Percentiles rank a stretch among this genome's conserved stretches.
phyloP scores from a whole-genome alignment of 1,140 invertebrate genomes.

The Nebria ingens region DNA sequence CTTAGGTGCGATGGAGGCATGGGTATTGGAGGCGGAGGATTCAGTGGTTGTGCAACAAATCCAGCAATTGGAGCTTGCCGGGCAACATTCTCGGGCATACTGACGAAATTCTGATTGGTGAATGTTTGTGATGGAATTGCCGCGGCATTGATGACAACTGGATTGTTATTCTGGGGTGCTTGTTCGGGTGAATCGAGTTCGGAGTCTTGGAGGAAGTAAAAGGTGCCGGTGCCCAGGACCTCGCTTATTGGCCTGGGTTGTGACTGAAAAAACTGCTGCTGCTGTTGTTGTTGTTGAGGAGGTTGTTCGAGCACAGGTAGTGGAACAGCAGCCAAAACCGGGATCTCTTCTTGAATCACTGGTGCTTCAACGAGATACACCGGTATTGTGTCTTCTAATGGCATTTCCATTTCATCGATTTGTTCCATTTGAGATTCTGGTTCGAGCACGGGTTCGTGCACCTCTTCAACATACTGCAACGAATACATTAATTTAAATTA shows the following conservation, averaged over 20 bases:
- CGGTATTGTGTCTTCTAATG: conserved; percentile 18
- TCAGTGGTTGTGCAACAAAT: background rate
- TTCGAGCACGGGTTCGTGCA: conserved; percentile 3
- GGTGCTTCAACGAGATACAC: conserved; percentile 7
- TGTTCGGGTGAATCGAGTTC: conserved; percentile 55
- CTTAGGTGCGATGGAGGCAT: conserved; percentile 22
- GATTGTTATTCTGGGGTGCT: background rate
- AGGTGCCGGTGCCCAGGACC: conserved; percentile 58
- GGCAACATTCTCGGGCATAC: background rate
- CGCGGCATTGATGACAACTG: conserved; percentile 31
- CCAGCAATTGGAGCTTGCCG: conserved; percentile 4
- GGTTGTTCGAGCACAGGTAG: conserved; percentile 18
- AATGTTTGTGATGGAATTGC: conserved; percentile 65
- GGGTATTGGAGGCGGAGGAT: conserved; percentile 25
- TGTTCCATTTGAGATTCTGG: conserved; percentile 33
- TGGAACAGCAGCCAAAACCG: conserved; percentile 15
- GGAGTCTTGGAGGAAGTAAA: conserved; percentile 67
- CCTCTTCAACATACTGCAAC: background rate
- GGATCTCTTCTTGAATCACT: conserved; percentile 14
- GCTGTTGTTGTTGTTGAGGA: conserved; percentile 26
- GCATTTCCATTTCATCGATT: conserved; percentile 34
- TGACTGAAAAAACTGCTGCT: conserved; percentile 25
- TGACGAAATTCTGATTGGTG: conserved; percentile 60
- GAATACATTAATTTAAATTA: too few species aligned
- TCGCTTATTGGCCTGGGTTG: conserved; percentile 52